Conservation (phyloP, 2,888 invertebrate species). For the Scelioninae gen. 1 region DNA sequence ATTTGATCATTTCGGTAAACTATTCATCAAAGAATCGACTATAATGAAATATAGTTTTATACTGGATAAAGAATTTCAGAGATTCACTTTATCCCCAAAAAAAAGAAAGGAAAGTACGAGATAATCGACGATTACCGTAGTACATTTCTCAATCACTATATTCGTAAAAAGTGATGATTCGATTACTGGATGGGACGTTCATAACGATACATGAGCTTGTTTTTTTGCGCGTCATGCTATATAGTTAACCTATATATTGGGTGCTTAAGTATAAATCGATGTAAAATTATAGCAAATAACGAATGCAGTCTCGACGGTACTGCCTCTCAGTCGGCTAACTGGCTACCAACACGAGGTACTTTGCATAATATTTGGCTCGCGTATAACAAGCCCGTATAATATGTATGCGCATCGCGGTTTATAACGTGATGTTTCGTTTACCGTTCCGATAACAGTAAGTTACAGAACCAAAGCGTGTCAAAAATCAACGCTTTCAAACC, state of each 20-base stretch:
- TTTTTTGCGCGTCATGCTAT: slow-evolving; percentile 51
- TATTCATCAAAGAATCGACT: slow-evolving; percentile 26
- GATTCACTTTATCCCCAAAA: slow-evolving; percentile 38
- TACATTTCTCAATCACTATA: slow-evolving; percentile 64
- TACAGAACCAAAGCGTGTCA: slow-evolving; percentile 57
- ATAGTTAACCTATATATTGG: slow-evolving; percentile 71
- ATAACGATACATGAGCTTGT: slow-evolving; percentile 56
- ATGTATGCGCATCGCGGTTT: slow-evolving; percentile 62
- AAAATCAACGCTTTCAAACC: slow-evolving; percentile 33
- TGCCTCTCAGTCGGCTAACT: slow-evolving; percentile 73
- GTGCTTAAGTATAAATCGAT: slow-evolving; percentile 74
- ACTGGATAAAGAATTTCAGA: slow-evolving; percentile 45
- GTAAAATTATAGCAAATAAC: slow-evolving; percentile 76
- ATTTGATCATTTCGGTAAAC: slow-evolving; percentile 34
- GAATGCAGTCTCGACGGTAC: slow-evolving; percentile 69
- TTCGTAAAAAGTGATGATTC: slow-evolving; percentile 65
- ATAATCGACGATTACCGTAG: slow-evolving; percentile 55
- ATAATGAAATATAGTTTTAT: slow-evolving; percentile 50
- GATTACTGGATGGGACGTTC: slow-evolving; percentile 63
- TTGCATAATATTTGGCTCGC: slow-evolving; percentile 79
- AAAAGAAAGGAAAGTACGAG: slow-evolving; percentile 44
- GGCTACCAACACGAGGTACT: slow-evolving; percentile 74
- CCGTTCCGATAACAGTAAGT: slow-evolving; percentile 67
- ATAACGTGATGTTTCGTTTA: slow-evolving; percentile 72
- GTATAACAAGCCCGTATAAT: slow-evolving; percentile 76